Evolutionary conservation across 2,888 invertebrate genomes (phyloP).

Genomic region (Agelastica alni): DNA sequence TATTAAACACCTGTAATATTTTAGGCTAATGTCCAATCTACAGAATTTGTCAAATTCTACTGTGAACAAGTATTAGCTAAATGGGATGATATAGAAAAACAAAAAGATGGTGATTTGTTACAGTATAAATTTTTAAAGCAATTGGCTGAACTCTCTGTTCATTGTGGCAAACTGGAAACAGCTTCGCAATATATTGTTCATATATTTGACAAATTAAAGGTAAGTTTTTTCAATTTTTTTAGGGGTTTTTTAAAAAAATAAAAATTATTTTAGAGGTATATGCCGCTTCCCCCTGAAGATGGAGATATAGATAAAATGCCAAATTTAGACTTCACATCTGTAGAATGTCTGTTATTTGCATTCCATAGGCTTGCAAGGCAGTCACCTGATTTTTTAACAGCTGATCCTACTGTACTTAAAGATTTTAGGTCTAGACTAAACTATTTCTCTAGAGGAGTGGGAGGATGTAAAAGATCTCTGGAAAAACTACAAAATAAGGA

Average conservation of each 20-base stretch:
- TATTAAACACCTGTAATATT: constrained; percentile 37
- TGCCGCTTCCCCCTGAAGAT: constrained; percentile 84
- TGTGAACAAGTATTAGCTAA: constrained; percentile 82
- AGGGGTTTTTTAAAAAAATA: not conserved
- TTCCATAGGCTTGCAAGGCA: constrained; percentile 79
- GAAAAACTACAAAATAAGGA: constrained; percentile 51
- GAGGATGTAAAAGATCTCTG: constrained; percentile 59
- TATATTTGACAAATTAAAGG: constrained; percentile 78
- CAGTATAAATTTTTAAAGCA: constrained; percentile 83
- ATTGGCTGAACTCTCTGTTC: constrained; percentile 82
- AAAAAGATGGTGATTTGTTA: constrained; percentile 64
- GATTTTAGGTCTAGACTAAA: constrained; percentile 86
- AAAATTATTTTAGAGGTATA: constrained; percentile 70
- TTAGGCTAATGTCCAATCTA: constrained; percentile 84
- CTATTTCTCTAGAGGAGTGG: constrained; percentile 89
- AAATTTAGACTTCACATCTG: constrained; percentile 89
- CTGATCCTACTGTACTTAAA: constrained; percentile 75
- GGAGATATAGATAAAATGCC: constrained; percentile 68
- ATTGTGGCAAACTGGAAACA: constrained; percentile 77
- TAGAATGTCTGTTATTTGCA: constrained; percentile 86
- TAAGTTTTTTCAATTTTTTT: constrained; percentile 54
- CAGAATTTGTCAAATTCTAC: constrained; percentile 81
- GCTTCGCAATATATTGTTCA: constrained; percentile 74
- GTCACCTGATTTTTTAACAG: constrained; percentile 75
- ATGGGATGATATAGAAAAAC: constrained; percentile 67